Percentiles rank a stretch among this genome's conserved stretches.
These are phyloP conservation scores for Tauraco hartlaubi DNA, from an alignment of 2,797 vertebrate genomes.

Conservation along the genomic window DNA sequence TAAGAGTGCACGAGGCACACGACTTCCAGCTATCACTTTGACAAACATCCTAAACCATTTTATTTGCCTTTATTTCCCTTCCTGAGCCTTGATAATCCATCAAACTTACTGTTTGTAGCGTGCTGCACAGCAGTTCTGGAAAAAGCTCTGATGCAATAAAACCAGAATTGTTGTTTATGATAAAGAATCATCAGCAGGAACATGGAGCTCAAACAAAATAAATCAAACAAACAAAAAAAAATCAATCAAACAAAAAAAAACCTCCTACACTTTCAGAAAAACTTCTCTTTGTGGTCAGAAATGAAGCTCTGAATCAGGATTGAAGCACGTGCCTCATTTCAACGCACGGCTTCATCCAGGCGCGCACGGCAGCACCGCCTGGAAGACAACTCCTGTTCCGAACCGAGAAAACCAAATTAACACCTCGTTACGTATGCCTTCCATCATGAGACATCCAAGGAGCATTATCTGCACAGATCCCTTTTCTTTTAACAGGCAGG, in stretches of 20 bases:
- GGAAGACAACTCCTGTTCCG: neutral
- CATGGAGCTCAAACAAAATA: neutral
- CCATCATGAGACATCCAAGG: neutral
- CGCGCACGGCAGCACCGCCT: neutral
- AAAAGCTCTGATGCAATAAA: neutral
- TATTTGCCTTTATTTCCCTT: conserved; percentile 36
- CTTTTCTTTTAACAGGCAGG: neutral
- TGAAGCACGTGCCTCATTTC: neutral
- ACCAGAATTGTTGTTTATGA: neutral
- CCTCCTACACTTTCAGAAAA: neutral
- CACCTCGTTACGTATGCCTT: accelerated
- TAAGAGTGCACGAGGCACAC: neutral
- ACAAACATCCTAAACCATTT: conserved; percentile 22
- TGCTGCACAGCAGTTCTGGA: neutral
- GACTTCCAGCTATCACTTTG: neutral
- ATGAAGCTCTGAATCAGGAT: neutral
- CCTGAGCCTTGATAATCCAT: conserved; percentile 19
- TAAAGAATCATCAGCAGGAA: neutral
- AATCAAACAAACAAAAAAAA: too few species aligned
- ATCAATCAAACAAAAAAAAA: neutral
- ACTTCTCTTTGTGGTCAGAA: neutral
- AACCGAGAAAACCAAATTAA: neutral
- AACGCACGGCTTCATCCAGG: neutral
- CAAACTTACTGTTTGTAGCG: neutral
- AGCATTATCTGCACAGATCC: neutral